Evolutionary conservation across 2,888 invertebrate genomes (phyloP).

Genomic region (Diarsia mendica): DNA sequence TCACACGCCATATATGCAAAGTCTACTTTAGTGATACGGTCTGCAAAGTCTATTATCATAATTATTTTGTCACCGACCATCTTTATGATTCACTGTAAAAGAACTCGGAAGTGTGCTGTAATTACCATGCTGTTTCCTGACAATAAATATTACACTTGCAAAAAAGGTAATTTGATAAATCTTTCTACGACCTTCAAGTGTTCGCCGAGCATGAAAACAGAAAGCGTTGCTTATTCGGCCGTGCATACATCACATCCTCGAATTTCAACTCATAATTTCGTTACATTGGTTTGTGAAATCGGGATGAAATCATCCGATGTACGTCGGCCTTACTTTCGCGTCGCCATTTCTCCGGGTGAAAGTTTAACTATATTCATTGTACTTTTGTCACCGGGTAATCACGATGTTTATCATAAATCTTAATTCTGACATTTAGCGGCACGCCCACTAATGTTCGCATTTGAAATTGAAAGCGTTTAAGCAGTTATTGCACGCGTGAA

Average conservation of each 20-base stretch:
- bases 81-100: slow-evolving; percentile 60
- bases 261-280: slow-evolving; percentile 55
- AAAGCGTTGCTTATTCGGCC: slow-evolving; percentile 37
- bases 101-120: slow-evolving; percentile 42
- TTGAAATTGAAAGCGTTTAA: slow-evolving; percentile 81
- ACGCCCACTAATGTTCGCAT: slow-evolving; percentile 79
- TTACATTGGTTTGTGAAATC: slow-evolving; percentile 69
- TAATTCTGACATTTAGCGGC: slow-evolving; percentile 81
- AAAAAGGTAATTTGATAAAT: slow-evolving; percentile 34
- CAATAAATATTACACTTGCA: slow-evolving; percentile 39
- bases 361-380: slow-evolving; percentile 85
- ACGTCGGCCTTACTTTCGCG: slow-evolving; percentile 79
- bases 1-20: slow-evolving; percentile 44
- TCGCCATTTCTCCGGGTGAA: slow-evolving; percentile 85
- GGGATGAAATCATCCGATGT: slow-evolving; percentile 78
- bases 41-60: slow-evolving; percentile 56
- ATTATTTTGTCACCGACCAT: slow-evolving; percentile 55
- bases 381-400: slow-evolving; percentile 86
- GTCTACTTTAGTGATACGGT: slow-evolving; percentile 37
- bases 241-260: slow-evolving; percentile 53
- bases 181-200: slow-evolving; percentile 49
- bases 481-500: slow-evolving; percentile 71
- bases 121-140: slow-evolving; percentile 40
- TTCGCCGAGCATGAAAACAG: slow-evolving; percentile 30
- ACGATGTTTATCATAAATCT: slow-evolving; percentile 83